Base-by-base conservation (phyloP, 1,140 invertebrate species). In the Diploscapter pachys region DNA sequence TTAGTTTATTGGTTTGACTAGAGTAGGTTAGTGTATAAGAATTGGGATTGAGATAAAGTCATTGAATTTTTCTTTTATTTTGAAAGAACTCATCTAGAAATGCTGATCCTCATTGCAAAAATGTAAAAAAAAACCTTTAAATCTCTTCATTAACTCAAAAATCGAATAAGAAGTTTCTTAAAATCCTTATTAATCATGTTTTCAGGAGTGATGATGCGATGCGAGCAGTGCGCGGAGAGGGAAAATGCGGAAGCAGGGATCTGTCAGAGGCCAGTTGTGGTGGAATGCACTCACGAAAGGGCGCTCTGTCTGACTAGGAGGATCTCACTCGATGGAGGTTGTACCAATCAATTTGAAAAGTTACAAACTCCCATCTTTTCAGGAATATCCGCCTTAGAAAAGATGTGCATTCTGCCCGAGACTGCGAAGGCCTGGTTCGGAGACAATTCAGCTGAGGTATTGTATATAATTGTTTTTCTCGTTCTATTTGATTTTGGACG, bases 271-370 rank as follows among this genome's bases (percentile, higher is more conserved):
- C 66, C 73, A 55, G 62, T 63, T 4, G 79, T 75, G 11, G 66
- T 80, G 49, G 65, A 80, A 57, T 81, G 80, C 70, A 69, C 53
- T 11, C 69, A 83, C 55, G 64, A 62, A n/a, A 71, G 77, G 51
- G 70, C 77, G 6, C 73, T 82, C 55, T 82, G 81, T 59, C 78
- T 82, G 50, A 78, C 81, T 11, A 61, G 81, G 9, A 78, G 80
- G 61, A 81, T 83, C 67, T 73, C 3, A 71, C 72, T 50, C 69
- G 71, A 54, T 72, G 81, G 77, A 77, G 53, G 31, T 63, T 59
- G 31, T 2, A 61, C 9, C 6, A 31, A 57, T 68, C 13, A 49
- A 13, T 52, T 31, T 56, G 11, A 31, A 31, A 77, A 55, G 31
- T 63, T 59, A 31, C 2, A 61, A 8, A 5, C 48, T 63, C 64